Conservation (phyloP, 2,797 vertebrate genomes). For the Acropternis orthonyx region DNA sequence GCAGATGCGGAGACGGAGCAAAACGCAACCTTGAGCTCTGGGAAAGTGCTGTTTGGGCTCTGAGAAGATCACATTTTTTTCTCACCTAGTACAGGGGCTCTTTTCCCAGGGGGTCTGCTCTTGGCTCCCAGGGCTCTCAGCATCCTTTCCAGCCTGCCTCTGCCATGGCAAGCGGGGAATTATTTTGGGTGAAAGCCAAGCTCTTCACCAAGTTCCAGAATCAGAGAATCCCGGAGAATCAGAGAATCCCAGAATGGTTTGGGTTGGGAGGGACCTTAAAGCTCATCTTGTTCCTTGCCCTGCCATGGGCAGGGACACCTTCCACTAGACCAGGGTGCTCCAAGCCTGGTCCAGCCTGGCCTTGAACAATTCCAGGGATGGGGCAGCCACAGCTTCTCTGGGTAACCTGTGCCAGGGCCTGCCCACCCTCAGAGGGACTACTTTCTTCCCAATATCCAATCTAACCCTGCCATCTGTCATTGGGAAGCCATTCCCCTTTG, state of each 20-base stretch:
- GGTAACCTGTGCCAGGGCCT: neutral
- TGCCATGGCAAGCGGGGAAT: rapidly evolving
- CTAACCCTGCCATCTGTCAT: neutral
- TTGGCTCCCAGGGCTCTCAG: neutral
- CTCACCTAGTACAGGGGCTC: neutral
- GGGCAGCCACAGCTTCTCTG: neutral
- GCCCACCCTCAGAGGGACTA: rapidly evolving
- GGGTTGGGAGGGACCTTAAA: neutral
- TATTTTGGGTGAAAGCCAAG: neutral
- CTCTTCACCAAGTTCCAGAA: neutral
- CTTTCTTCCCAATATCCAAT: neutral
- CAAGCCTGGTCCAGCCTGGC: rapidly evolving
- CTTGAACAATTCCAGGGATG: neutral
- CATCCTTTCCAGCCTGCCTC: neutral
- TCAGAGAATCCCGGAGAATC: neutral
- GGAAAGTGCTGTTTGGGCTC: rapidly evolving
- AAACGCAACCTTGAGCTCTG: rapidly evolving
- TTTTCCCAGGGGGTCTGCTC: neutral
- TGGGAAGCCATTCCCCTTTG: neutral
- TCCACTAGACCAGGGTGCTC: rapidly evolving
- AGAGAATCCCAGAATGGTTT: neutral
- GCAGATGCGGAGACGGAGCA: neutral
- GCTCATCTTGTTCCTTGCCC: neutral
- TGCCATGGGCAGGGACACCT: neutral
- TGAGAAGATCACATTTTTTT: neutral